Base-by-base conservation (phyloP, 2,888 invertebrate genomes). In the Papilio demoleus region DNA sequence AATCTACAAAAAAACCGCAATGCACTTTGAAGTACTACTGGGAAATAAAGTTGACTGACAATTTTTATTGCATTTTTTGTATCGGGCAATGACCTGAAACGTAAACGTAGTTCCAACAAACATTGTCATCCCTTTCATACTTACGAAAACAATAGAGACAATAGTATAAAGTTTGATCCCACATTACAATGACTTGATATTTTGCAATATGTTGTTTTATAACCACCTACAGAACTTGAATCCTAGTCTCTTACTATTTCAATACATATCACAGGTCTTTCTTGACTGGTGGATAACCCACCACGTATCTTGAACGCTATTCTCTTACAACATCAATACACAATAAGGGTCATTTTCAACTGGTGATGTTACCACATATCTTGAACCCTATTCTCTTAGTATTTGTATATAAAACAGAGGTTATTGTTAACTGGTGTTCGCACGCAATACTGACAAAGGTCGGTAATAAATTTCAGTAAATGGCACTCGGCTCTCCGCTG, bases 1-100 rank as follows among this genome's bases (percentile, higher is more conserved):
- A 70, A 65, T 62, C 67, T 70, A 71, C 69, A 66, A 71, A n/a
- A n/a, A 69, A 17, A 62, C 45, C 17, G 68, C 56, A 70, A 71
- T 70, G 70, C 63, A 72, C 70, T 68, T 68, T 59, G 56, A 70
- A 62, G 12, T 27, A 53, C 70, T 60, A 68, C 68, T 68, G 70
- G 71, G 70, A 71, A 71, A 70, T 71, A 63, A 47, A 64, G 9
- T 65, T 59, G 58, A 50, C 45, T 36, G 31, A 31, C 5, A 2
- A n/a, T 60, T 67, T 47, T 24, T 38, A 14, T 47, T 66, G 31
- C 65, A 59, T 27, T 62, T 27, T n/a, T 6, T 62, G 31, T 45
- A 4, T 11, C 8, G 62, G 12, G 12, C 38, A 62, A 53, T n/a
- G 53, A 53, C 24, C 53, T 53, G 2, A 5, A 14, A 8, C 22